Evolutionary conservation across 2,113 vertebrate species (phyloP).

Genomic region (Anhinga anhinga): DNA sequence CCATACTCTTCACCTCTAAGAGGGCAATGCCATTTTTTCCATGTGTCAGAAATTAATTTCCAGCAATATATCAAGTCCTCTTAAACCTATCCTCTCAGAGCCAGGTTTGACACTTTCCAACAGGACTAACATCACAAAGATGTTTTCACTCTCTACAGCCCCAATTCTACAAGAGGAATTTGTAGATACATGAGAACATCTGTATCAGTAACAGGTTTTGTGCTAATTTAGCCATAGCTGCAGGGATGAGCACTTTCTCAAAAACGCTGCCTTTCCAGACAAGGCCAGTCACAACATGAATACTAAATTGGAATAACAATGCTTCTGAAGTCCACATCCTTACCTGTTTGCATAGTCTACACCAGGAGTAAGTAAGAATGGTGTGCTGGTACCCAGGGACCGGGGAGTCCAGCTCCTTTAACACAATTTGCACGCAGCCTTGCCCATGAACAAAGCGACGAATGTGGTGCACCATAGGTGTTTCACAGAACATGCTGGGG

Average conservation of each 20-base stretch:
- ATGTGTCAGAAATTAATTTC: background rate
- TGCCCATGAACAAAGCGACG: slow-evolving; percentile 95
- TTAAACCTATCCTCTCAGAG: background rate
- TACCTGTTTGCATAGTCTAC: slow-evolving; percentile 96
- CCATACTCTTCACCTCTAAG: background rate
- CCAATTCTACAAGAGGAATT: background rate
- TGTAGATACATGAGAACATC: background rate
- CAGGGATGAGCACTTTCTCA: background rate
- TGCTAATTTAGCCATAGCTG: background rate
- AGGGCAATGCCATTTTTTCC: background rate
- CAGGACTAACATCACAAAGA: background rate
- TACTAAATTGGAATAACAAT: background rate
- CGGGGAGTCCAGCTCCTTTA: slow-evolving; percentile 96
- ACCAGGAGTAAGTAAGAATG: slow-evolving; percentile 98
- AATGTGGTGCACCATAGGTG: slow-evolving; percentile 97
- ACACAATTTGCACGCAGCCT: slow-evolving; percentile 96
- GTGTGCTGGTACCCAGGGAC: slow-evolving; percentile 98
- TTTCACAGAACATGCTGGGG: slow-evolving; percentile 96
- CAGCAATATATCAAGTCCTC: background rate
- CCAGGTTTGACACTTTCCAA: background rate
- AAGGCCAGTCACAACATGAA: background rate
- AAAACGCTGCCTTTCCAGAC: background rate
- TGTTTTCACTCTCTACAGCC: background rate
- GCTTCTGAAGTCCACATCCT: background rate
- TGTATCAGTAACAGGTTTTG: background rate